These are phyloP conservation scores for Peromyscus maniculatus DNA, from an alignment of 2,113 vertebrate genomes.

Conservation along the genomic window DNA sequence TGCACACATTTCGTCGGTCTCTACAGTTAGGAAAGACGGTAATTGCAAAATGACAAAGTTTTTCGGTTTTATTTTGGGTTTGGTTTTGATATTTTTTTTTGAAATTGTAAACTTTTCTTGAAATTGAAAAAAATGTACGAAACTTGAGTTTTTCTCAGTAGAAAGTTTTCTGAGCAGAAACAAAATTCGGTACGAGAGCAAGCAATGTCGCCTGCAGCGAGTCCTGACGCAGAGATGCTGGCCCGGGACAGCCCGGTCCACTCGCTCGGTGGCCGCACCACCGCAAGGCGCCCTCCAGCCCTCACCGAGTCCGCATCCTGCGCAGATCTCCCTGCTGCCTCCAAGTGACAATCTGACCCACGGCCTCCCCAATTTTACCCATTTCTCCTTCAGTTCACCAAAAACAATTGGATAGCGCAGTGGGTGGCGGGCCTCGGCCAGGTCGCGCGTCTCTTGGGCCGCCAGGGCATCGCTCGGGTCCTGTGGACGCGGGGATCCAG, in stretches of 20 bases:
- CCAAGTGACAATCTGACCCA: not conserved
- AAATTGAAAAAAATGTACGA: not conserved
- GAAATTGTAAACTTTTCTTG: not conserved
- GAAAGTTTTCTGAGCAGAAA: not conserved
- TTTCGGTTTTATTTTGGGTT: not conserved
- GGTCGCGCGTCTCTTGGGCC: too few relatives aligned
- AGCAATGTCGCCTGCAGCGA: too few relatives aligned
- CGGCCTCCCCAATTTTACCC: not conserved
- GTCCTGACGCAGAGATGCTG: not conserved
- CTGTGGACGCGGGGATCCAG: not conserved
- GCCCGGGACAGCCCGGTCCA: not conserved
- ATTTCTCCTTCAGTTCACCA: not conserved
- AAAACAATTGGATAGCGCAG: not conserved
- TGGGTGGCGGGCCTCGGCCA: not conserved
- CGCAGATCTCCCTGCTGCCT: not conserved
- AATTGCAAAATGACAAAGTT: too few relatives aligned
- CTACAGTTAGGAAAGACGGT: too few relatives aligned
- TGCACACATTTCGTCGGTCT: rapidly evolving
- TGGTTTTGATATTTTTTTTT: too few relatives aligned
- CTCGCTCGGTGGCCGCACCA: too few relatives aligned
- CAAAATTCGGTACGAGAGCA: not conserved
- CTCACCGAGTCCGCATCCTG: not conserved
- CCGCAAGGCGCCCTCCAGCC: not conserved
- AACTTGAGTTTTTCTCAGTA: too few relatives aligned
- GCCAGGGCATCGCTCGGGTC: too few relatives aligned